These are phyloP conservation scores for Volucella inflata DNA, from an alignment of 2,888 invertebrate genomes.

Conservation along the genomic window DNA sequence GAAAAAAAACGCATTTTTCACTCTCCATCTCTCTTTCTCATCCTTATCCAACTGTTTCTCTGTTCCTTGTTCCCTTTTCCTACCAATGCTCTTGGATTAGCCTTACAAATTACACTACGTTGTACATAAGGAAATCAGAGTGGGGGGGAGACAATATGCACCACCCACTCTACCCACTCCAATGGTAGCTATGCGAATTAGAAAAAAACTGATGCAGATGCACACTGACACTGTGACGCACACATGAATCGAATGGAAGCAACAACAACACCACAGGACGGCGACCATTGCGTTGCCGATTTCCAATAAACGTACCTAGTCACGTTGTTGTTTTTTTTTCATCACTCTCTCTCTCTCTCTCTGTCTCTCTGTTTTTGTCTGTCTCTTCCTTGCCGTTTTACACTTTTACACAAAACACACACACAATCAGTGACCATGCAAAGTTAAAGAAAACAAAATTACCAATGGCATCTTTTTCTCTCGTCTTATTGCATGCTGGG, in stretches of 20 bases:
- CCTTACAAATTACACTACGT: conserved; percentile 70
- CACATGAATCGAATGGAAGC: not conserved
- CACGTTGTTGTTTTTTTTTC: conserved; percentile 54
- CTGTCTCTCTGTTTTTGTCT: not conserved
- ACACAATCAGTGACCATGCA: conserved; percentile 33
- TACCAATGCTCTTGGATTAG: conserved; percentile 66
- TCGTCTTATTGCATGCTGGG: not conserved
- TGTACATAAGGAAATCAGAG: conserved; percentile 60
- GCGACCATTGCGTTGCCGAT: conserved; percentile 75
- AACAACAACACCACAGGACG: conserved; percentile 72
- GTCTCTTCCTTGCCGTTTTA: too few relatives aligned
- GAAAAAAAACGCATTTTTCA: conserved; percentile 63
- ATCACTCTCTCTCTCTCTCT: conserved; percentile 43
- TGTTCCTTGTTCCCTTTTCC: conserved; percentile 41
- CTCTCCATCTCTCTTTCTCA: too few relatives aligned
- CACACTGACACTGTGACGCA: conserved; percentile 44
- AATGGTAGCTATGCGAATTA: conserved; percentile 62
- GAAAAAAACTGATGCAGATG: conserved; percentile 53
- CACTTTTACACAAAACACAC: conserved; percentile 3
- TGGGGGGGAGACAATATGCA: conserved; percentile 61
- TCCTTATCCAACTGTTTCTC: conserved; percentile 37
- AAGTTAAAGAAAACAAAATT: conserved; percentile 8
- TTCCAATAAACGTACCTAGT: conserved; percentile 66
- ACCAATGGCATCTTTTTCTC: conserved; percentile 61
- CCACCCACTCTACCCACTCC: conserved; percentile 73